Evolutionary conservation across 2,888 invertebrate species (phyloP).

Genomic region (Rhamphomyia laevipes): DNA sequence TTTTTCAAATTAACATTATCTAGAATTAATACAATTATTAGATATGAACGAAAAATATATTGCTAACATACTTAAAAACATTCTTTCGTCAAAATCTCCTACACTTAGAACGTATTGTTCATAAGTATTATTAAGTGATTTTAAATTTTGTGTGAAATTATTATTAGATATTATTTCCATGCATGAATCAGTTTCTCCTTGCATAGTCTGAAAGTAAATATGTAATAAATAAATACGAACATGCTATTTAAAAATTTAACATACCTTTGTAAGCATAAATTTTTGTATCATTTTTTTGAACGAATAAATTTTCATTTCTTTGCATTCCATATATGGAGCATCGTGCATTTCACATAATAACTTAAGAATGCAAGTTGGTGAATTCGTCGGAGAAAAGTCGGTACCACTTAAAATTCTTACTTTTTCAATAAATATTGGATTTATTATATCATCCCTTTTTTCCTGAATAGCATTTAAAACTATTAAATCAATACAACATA

Average conservation of each 20-base stretch:
- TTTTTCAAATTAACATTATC: constrained; percentile 2
- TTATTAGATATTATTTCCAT: constrained; percentile 65
- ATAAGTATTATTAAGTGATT: constrained; percentile 74
- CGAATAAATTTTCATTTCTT: constrained; percentile 79
- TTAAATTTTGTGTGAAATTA: constrained; percentile 75
- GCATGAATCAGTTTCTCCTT: constrained; percentile 57
- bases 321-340: constrained; percentile 77
- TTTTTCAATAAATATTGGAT: constrained; percentile 65
- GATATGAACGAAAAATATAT: neutral
- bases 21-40: constrained; percentile 2
- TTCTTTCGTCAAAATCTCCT: constrained; percentile 93
- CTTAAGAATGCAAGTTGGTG: constrained; percentile 75
- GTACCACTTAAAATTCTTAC: constrained; percentile 55
- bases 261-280: constrained; percentile 30
- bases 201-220: constrained; percentile 44
- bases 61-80: constrained; percentile 62
- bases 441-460: constrained; percentile 73
- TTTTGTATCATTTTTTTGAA: constrained; percentile 67
- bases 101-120: constrained; percentile 82
- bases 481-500: constrained; percentile 84
- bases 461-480: constrained; percentile 76
- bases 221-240: neutral
- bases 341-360: constrained; percentile 70
- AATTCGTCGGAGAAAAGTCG: constrained; percentile 36
- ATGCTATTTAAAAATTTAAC: constrained; percentile 1